Conservation (phyloP, 1,140 invertebrate genomes). For the Scylla paramamosain region DNA sequence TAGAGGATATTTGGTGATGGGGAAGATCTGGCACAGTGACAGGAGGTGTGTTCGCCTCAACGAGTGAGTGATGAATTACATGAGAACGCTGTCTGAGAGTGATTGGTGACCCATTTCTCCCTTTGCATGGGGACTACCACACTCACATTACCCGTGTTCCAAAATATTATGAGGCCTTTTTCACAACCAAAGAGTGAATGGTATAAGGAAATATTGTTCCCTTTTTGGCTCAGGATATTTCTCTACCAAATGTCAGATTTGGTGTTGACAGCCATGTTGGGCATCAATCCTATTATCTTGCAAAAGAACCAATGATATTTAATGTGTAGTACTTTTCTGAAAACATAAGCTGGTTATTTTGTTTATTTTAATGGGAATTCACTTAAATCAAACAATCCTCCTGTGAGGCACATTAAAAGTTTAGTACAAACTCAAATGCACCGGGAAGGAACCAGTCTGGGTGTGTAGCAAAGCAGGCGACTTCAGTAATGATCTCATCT, state of each 20-base stretch:
- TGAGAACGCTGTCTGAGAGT: background rate
- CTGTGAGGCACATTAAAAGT: conserved; percentile 47
- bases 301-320: conserved; percentile 15
- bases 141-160: conserved; percentile 8
- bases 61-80: background rate
- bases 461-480: conserved; percentile 6
- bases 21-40: background rate
- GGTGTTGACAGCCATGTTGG: conserved; percentile 53
- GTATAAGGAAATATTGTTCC: conserved; percentile 64
- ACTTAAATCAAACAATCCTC: conserved; percentile 52
- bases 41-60: background rate
- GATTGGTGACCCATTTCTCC: background rate
- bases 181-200: conserved; percentile 72
- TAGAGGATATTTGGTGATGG: background rate
- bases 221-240: conserved; percentile 73
- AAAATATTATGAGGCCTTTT: conserved; percentile 59
- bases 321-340: background rate
- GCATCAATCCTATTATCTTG: conserved; percentile 17
- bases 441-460: conserved; percentile 8
- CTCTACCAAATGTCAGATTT: conserved; percentile 69
- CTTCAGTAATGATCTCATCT: conserved; percentile 14
- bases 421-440: conserved; percentile 54
- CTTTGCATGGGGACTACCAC: background rate
- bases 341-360: background rate
- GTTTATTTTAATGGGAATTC: conserved; percentile 39